A percentile compares a stretch with the other conserved stretches of the same genome.
phyloP scores from a whole-genome alignment of 2,113 vertebrate species.

The Lamprotornis superbus region DNA sequence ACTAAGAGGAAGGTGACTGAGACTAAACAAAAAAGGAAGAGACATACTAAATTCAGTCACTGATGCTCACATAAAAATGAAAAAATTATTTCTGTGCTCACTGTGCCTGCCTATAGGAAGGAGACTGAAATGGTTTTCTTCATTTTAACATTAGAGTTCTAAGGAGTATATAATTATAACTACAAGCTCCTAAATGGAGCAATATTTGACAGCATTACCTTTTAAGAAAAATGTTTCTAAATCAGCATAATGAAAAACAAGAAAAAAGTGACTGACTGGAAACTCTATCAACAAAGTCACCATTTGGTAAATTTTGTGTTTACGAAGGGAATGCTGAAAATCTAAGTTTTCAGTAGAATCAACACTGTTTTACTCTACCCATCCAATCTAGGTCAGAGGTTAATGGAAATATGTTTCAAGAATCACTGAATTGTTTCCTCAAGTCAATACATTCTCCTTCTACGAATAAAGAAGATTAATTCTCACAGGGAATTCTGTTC shows the following conservation, averaged over 20 bases:
- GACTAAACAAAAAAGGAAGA: background rate
- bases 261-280: background rate
- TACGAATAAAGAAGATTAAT: background rate
- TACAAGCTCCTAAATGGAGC: background rate
- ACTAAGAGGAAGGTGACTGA: background rate
- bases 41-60: background rate
- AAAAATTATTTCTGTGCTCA: background rate
- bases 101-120: background rate
- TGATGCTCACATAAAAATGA: background rate
- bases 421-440: background rate
- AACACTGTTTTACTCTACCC: background rate
- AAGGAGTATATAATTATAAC: background rate
- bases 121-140: background rate
- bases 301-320: background rate
- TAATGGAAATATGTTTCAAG: background rate
- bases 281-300: background rate
- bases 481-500: background rate
- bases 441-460: background rate
- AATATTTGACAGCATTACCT: background rate
- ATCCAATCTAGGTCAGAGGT: background rate
- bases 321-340: background rate
- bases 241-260: background rate
- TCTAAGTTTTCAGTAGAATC: background rate
- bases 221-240: background rate
- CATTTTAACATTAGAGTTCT: background rate